phyloP scores from a whole-genome alignment of 2,113 vertebrate genomes.

The Lutjanus erythropterus region DNA sequence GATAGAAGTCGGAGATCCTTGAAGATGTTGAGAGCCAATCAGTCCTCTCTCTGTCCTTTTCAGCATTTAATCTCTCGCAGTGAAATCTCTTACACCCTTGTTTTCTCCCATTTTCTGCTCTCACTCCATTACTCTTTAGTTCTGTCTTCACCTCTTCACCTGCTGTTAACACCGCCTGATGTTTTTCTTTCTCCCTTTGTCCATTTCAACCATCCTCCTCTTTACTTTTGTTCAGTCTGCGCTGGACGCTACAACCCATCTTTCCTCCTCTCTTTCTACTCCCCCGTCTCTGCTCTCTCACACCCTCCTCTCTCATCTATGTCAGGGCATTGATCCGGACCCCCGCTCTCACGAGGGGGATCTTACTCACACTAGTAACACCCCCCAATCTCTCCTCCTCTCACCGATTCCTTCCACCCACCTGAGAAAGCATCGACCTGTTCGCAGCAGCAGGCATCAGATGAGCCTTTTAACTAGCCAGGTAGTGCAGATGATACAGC shows the following conservation, averaged over 20 bases:
- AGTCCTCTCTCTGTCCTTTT: slow-evolving; percentile 16
- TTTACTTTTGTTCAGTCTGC: slow-evolving; percentile 20
- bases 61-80: slow-evolving; percentile 2
- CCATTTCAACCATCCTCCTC: slow-evolving; percentile 12
- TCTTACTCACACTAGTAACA: slow-evolving; percentile 38
- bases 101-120: slow-evolving; percentile 36
- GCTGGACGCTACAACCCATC: slow-evolving; percentile 7
- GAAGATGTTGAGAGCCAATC: slow-evolving; percentile 10
- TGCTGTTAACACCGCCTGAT: slow-evolving; percentile 2
- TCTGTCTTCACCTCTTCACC: slow-evolving; percentile 16
- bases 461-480: slow-evolving; percentile 41
- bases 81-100: slow-evolving; percentile 21
- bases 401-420: slow-evolving; percentile 25
- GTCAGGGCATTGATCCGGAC: slow-evolving; percentile 55
- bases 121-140: slow-evolving; percentile 16
- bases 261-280: background rate
- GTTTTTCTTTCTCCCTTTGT: slow-evolving; percentile 6
- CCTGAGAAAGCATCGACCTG: slow-evolving; percentile 54
- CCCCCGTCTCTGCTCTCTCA: slow-evolving; percentile 22
- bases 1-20: slow-evolving; percentile 26
- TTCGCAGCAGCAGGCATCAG: slow-evolving; percentile 38
- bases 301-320: slow-evolving; percentile 46
- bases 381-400: background rate
- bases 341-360: slow-evolving; percentile 13
- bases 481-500: background rate